Base-by-base conservation (phyloP, 2,797 vertebrate genomes). In the Trachurus trachurus region DNA sequence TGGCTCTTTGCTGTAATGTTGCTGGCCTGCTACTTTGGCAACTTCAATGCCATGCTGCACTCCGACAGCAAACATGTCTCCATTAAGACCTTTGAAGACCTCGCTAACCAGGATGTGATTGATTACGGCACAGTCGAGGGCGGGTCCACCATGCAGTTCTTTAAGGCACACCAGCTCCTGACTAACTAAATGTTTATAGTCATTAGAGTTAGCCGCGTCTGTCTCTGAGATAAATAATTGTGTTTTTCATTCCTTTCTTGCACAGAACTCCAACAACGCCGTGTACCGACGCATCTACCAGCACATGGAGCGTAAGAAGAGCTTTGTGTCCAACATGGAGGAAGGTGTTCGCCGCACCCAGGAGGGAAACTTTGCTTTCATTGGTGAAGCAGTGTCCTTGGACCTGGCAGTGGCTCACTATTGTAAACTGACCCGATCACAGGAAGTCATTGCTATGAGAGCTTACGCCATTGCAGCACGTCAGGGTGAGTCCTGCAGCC, bases 1-100 rank as follows among this genome's bases (percentile, higher is more conserved):
- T 98, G 97, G 97, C 74, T 97, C 5, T 98, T 98, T 83, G 93
- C 95, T 21, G 85, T 98, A 5, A 83, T 96, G 63, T 81, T 98
- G 74, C 89, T 98, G 70, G 96, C 96, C 0, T 95, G 95, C 66
- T 98, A 97, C 91, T 95, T 97, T 0, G 93, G 94, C 80, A 96
- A 95, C 91, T 94, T 97, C 65, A 94, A 88, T 0, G 90, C 93
- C 0, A 83, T 92, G 74, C 54, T 96, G 81, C 91, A 93, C 80
- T 90, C 93, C 0, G 90, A 93, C 67, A 92, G 53, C 0, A 93
- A 95, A 60, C 93, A 95, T 6, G 54, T 91, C 0, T 89, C 94
- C 66, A 92, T 98, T 76, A 83, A 94, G 74, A 96, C 66, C 45
- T 97, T 98, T 6, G 95, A 96, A 65, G 97, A 98, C 26, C 95